Conservation (phyloP, 64 coral and sea anemone species). For the Stichodactyla mertensii region DNA sequence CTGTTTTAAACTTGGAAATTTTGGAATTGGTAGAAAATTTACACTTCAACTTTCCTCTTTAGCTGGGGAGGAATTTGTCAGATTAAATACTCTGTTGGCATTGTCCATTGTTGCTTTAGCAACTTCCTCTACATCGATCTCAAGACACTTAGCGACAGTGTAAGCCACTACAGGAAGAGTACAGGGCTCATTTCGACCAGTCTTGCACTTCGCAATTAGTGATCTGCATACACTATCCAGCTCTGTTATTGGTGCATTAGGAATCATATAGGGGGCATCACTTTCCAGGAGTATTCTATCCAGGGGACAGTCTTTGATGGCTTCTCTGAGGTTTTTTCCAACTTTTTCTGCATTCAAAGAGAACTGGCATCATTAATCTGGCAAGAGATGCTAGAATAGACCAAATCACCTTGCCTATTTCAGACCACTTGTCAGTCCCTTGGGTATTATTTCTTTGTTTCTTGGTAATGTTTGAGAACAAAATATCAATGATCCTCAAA, state of each 20-base stretch:
- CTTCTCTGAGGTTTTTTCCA: constrained; percentile 76
- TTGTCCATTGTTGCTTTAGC: constrained; percentile 73
- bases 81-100: constrained; percentile 70
- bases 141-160: constrained; percentile 76
- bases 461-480: no score
- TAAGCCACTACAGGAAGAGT: constrained; percentile 78
- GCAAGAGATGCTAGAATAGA: neutral
- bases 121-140: constrained; percentile 78
- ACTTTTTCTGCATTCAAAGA: constrained; percentile 37
- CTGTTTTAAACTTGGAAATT: neutral
- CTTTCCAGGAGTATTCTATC: constrained; percentile 92
- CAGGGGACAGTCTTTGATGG: constrained; percentile 83
- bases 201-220: constrained; percentile 74
- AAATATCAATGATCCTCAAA: no score
- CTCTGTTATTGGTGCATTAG: constrained; percentile 75
- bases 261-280: constrained; percentile 97
- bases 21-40: neutral
- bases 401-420: no score
- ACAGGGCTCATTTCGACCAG: constrained; percentile 94
- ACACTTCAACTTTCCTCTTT: neutral
- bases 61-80: neutral
- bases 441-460: no score
- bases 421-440: no score
- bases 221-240: constrained; percentile 74
- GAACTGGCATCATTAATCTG: neutral